Percentiles rank a stretch among this genome's conserved stretches.
These are phyloP conservation scores for Microcebus tavaratra DNA, from an alignment of 2,113 vertebrate genomes.

Conservation along the genomic window DNA sequence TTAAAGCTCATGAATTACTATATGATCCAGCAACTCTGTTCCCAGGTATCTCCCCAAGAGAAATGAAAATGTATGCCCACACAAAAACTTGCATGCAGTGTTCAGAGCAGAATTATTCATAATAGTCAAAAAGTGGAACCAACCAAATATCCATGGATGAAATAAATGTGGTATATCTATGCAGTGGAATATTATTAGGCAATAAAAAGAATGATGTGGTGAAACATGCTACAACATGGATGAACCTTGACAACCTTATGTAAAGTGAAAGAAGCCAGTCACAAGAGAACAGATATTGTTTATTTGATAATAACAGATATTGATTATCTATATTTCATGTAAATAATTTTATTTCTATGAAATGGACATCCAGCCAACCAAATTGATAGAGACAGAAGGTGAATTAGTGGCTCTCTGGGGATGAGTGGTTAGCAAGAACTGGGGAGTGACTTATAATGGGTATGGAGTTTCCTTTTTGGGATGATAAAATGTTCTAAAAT, in stretches of 20 bases:
- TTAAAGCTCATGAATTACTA: background rate
- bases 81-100: background rate
- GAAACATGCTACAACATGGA: background rate
- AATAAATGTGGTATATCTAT: background rate
- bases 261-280: background rate
- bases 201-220: background rate
- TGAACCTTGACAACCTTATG: background rate
- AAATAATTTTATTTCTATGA: background rate
- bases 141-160: background rate
- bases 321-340: no score
- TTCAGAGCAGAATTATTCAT: background rate
- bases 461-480: background rate
- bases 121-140: background rate
- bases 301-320: no score
- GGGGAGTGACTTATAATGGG: background rate
- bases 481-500: background rate
- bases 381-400: background rate
- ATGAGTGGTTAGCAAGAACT: background rate
- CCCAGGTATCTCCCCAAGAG: background rate
- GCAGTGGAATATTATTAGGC: background rate
- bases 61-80: background rate
- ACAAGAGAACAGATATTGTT: background rate
- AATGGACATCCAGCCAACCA: background rate
- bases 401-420: background rate
- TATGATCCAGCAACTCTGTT: background rate